Evolutionary conservation across 2,797 vertebrate species (phyloP).

Genomic region (Eremophila alpestris): DNA sequence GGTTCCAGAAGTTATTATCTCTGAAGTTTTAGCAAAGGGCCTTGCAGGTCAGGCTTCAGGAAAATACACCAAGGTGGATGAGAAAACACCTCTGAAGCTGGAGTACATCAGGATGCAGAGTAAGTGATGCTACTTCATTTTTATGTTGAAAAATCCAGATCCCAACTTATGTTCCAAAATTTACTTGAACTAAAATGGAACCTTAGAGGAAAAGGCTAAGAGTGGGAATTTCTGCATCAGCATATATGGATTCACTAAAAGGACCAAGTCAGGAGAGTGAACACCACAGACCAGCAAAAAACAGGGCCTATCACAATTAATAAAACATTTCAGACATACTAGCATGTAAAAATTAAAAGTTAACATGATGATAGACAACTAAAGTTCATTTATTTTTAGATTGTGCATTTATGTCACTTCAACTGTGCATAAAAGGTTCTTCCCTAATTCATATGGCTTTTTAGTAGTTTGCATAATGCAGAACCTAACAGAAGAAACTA

Average conservation of each 20-base stretch:
- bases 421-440: constrained; percentile 38
- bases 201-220: not conserved
- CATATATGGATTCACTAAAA: not conserved
- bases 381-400: constrained; percentile 43
- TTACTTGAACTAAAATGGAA: not conserved
- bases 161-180: not conserved
- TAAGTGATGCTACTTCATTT: not conserved
- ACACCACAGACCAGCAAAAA: not conserved
- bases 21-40: not conserved
- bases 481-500: constrained; percentile 17
- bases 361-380: constrained; percentile 20
- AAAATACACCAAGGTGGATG: not conserved
- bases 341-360: constrained; percentile 24
- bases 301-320: not conserved
- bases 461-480: constrained; percentile 43
- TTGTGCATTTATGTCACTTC: constrained; percentile 33
- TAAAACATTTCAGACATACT: constrained; percentile 35
- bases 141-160: not conserved
- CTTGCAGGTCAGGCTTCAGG: not conserved
- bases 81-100: not conserved
- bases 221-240: not conserved
- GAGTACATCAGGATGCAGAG: not conserved
- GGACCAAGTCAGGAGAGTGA: not conserved
- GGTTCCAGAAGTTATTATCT: not conserved
- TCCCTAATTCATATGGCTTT: constrained; percentile 50